phyloP scores from a whole-genome alignment of 2,888 invertebrate genomes.

The Chymomyza caudatula region DNA sequence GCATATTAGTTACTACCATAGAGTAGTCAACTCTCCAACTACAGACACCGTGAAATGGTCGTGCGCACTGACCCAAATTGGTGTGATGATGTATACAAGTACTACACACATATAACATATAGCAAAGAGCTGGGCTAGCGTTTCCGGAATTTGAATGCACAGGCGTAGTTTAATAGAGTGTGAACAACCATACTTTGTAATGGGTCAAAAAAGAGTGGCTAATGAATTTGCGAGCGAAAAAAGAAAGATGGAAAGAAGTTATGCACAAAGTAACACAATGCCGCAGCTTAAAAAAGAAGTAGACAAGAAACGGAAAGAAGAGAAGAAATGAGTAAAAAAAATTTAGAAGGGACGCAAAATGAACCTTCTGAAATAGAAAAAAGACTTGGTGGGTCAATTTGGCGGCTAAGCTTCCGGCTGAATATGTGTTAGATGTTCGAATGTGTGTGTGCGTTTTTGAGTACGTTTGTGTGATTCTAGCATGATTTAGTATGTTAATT shows the following conservation, averaged over 20 bases:
- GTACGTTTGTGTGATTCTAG: no score
- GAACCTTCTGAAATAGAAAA: not conserved
- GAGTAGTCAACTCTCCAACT: not conserved
- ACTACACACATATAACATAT: slow-evolving; percentile 35
- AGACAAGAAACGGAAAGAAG: no score
- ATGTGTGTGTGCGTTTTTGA: slow-evolving; percentile 3
- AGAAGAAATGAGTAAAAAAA: not conserved
- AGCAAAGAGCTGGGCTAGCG: slow-evolving; percentile 41
- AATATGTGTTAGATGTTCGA: not conserved
- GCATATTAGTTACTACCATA: slow-evolving; percentile 19
- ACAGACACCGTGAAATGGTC: slow-evolving; percentile 22
- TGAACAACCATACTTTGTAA: slow-evolving; percentile 28
- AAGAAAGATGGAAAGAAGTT: not conserved
- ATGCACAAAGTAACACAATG: not conserved
- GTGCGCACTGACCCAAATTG: slow-evolving; percentile 50
- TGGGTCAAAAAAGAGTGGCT: not conserved
- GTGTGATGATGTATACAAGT: slow-evolving; percentile 8
- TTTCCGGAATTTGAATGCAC: slow-evolving; percentile 65
- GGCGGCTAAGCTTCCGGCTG: slow-evolving; percentile 33
- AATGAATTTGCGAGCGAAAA: not conserved
- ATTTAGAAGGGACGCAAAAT: not conserved
- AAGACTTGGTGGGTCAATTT: not conserved
- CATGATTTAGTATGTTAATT: slow-evolving; percentile 39
- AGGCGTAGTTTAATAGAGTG: slow-evolving; percentile 55
- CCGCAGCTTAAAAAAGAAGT: not conserved